Evolutionary conservation across 2,888 invertebrate genomes (phyloP).

Genomic region (Sthenelais limicola): DNA sequence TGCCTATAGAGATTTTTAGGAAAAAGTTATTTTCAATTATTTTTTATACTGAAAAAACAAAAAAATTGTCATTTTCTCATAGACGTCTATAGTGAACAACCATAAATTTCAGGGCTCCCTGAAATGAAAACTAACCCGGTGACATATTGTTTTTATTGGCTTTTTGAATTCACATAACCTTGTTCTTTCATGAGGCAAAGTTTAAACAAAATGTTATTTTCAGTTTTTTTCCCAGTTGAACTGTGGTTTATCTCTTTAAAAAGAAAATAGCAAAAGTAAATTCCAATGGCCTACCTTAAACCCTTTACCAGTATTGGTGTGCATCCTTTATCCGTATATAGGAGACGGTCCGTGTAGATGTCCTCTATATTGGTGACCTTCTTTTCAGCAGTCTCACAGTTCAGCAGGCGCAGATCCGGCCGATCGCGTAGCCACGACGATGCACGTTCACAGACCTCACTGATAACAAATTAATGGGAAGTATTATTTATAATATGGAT

Average conservation of each 20-base stretch:
- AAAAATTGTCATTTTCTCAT: too few relatives aligned
- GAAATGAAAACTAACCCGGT: too few relatives aligned
- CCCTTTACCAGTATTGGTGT: slow-evolving; percentile 55
- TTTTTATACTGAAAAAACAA: too few relatives aligned
- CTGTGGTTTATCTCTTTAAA: not conserved
- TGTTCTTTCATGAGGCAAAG: not conserved
- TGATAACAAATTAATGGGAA: slow-evolving; percentile 42
- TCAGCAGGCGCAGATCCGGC: slow-evolving; percentile 56
- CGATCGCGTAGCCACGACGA: slow-evolving; percentile 61
- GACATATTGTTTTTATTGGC: too few relatives aligned
- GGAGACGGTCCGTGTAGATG: slow-evolving; percentile 52
- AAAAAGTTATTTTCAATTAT: too few relatives aligned
- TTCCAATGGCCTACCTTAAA: slow-evolving; percentile 55
- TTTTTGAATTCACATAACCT: too few relatives aligned
- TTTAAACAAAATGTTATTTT: not conserved
- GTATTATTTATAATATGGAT: too few relatives aligned
- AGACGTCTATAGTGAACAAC: too few relatives aligned
- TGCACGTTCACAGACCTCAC: slow-evolving; percentile 59
- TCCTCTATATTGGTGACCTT: slow-evolving; percentile 51
- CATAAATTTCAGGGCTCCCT: too few relatives aligned
- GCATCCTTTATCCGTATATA: slow-evolving; percentile 22
- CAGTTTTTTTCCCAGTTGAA: not conserved
- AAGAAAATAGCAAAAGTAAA: not conserved
- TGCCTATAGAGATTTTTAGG: too few relatives aligned
- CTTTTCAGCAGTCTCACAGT: slow-evolving; percentile 59